Conservation (phyloP, 1,140 invertebrate species). For the Oreohelix idahoensis region DNA sequence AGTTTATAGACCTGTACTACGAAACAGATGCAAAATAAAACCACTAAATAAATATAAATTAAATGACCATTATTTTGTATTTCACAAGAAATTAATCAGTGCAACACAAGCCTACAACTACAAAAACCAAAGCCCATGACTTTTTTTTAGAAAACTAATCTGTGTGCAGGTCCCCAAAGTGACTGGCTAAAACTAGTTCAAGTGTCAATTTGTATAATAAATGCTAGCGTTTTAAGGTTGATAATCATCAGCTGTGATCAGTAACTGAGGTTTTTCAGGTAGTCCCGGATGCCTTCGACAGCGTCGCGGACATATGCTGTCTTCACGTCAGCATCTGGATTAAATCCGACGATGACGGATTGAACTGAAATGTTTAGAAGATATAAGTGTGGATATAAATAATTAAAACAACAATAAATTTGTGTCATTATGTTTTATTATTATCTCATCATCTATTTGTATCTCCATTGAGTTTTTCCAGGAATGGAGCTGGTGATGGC, state of each 20-base stretch:
- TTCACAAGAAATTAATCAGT: neutral
- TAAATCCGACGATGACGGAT: conserved; percentile 21
- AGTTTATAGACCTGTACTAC: too few species aligned
- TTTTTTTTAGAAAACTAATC: neutral
- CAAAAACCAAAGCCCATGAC: neutral
- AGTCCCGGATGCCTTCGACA: conserved; percentile 1
- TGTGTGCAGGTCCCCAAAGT: neutral
- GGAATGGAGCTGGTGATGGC: too few species aligned
- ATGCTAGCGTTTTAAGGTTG: neutral
- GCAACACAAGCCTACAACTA: neutral
- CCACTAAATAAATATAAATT: too few species aligned
- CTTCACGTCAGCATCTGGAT: conserved; percentile 15
- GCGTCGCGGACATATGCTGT: conserved; percentile 6
- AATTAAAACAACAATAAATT: too few species aligned
- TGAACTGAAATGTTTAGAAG: conserved; percentile 13
- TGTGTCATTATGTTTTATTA: too few species aligned
- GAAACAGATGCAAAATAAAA: too few species aligned
- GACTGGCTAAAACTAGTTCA: neutral
- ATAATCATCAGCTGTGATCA: neutral
- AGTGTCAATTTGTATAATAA: neutral
- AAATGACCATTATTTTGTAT: too few species aligned
- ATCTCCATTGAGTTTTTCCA: too few species aligned
- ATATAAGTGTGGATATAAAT: too few species aligned
- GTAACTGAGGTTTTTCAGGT: conserved; percentile 3
- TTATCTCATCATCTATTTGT: too few species aligned